These are phyloP conservation scores for Nymphalis io DNA, from an alignment of 1,140 invertebrate species.

Conservation along the genomic window DNA sequence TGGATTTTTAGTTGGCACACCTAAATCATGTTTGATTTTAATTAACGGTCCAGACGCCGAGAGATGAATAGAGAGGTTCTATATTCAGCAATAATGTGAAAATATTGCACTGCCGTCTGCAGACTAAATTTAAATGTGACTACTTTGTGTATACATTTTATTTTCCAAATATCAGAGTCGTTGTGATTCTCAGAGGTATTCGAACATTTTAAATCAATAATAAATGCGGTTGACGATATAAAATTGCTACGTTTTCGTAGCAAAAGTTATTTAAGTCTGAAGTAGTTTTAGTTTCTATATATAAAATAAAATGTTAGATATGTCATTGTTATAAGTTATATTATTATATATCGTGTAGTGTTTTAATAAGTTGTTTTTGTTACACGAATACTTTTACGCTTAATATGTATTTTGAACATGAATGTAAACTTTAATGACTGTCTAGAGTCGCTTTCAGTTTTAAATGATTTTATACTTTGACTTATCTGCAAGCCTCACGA, in stretches of 20 bases:
- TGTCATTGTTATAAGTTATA: not conserved
- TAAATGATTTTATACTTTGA: too few relatives aligned
- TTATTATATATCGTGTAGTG: not conserved
- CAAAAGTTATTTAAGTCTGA: not conserved
- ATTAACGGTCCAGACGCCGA: slow-evolving; percentile 58
- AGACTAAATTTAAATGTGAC: slow-evolving; percentile 5
- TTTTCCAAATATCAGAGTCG: not conserved
- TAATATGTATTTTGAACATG: too few relatives aligned
- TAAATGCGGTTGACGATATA: not conserved
- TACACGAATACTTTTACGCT: too few relatives aligned
- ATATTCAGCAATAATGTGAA: slow-evolving; percentile 12
- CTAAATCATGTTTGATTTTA: slow-evolving; percentile 62
- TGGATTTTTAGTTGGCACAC: slow-evolving; percentile 33
- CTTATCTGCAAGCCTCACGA: too few relatives aligned
- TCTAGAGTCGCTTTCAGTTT: too few relatives aligned
- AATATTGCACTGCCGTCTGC: slow-evolving; percentile 24
- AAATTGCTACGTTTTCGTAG: not conserved
- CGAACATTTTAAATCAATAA: slow-evolving; percentile 2
- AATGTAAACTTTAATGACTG: too few relatives aligned
- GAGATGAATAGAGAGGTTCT: slow-evolving; percentile 30
- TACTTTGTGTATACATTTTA: slow-evolving; percentile 7
- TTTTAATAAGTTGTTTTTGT: not conserved
- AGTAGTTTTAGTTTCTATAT: not conserved
- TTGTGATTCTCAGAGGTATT: slow-evolving; percentile 1
- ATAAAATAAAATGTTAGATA: not conserved